Evolutionary conservation across 1,140 invertebrate species (phyloP), one percentile per base, ranked within the genome.

Genomic region (Whitmania pigra): DNA sequence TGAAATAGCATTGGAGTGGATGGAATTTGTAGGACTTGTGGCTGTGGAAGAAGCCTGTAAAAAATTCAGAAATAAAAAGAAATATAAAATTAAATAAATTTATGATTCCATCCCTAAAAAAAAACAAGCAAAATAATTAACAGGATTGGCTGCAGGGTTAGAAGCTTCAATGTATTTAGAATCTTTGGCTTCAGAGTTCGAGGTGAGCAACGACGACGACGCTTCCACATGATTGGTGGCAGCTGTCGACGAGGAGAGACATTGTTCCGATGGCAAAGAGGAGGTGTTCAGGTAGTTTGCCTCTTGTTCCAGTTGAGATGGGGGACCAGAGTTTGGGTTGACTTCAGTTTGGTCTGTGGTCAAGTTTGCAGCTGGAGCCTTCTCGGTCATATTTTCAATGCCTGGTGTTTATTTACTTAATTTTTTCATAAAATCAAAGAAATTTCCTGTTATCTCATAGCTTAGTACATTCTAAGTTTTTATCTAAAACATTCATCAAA

Each of bases 341-440:
- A 31, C 29, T 63, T 63, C 57, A 5, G 57, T 63, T 31, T 63
- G 57, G 29, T 63, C 57, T 63, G 57, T 63, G 9, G 29, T 63
- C 57, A 63, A 7, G 18, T 63, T 63, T 6, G 80, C 76, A 27
- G 79, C 77, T 20, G 79, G 77, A 36, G 78, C 74, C 74, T 89
- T 88, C 80, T 96, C 93, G 22, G 94, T 98, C 91, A 97, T 97
- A 76, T 93, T 90, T 68, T 89, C 89, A 74, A 96, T 90, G 57
- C 88, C 89, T 88, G 77, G 54, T 75, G 80, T 49, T 49, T 49
- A 49, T 5, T 49, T 49, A 49, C 9, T 49, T 49, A 49, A 1
- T 49, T 49, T 49, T n/a, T n/a, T n/a, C n/a, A 49, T 49, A 49
- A 49, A 17, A 49, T 3, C 43, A 49, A 11, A 49, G 15, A 15